Percentiles rank a stretch among this genome's conserved stretches.
Conservation (phyloP, 2,113 vertebrate genomes). For the Sclerurus mexicanus region DNA sequence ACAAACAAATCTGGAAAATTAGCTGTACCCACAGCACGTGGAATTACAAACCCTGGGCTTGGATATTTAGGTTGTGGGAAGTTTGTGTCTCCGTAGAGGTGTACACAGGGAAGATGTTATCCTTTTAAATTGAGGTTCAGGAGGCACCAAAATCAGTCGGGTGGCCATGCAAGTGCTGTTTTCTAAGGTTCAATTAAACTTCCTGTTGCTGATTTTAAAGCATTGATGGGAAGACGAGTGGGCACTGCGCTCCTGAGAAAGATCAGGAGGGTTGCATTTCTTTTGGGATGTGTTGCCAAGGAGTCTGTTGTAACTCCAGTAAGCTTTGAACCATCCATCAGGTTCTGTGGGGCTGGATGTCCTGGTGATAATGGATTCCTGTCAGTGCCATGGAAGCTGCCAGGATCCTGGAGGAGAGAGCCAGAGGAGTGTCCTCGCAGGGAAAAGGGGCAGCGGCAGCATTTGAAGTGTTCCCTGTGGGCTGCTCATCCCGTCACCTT, state of each 20-base stretch:
- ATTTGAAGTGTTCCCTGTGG: too few species aligned
- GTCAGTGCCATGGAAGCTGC: too few species aligned
- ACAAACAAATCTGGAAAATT: not conserved
- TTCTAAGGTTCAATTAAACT: not conserved
- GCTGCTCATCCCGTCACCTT: not conserved
- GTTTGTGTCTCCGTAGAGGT: not conserved
- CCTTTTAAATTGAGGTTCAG: not conserved
- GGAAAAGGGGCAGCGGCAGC: too few species aligned
- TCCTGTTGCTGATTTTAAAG: not conserved
- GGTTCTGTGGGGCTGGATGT: too few species aligned
- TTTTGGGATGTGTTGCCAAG: rapidly evolving
- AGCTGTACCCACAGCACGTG: rapidly evolving
- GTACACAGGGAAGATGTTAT: rapidly evolving
- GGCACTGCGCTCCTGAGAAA: rapidly evolving
- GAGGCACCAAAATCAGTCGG: not conserved
- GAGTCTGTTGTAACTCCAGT: not conserved
- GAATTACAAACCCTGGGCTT: not conserved
- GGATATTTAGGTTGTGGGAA: not conserved
- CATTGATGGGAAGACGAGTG: not conserved
- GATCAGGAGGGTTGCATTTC: too few species aligned
- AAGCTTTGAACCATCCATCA: not conserved
- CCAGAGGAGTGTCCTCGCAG: too few species aligned
- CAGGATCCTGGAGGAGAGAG: too few species aligned
- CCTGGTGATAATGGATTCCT: too few species aligned
- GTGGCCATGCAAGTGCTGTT: rapidly evolving